Conservation (phyloP, 2,888 invertebrate species). For the Petrolisthes cinctipes region DNA sequence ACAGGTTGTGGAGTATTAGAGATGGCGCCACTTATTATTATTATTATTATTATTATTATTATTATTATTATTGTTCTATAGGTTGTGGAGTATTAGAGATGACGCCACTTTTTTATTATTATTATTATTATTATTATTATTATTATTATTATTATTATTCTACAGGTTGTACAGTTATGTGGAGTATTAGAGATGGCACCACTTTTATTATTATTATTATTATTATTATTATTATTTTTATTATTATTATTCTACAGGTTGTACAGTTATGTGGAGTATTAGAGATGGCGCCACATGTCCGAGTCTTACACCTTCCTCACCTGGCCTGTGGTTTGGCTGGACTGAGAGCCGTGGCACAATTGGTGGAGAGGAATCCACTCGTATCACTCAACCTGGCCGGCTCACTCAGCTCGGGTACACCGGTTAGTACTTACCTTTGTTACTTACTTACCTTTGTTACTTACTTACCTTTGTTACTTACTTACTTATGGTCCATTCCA, state of each 20-base stretch:
- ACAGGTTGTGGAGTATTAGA: too few species aligned
- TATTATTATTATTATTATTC: not conserved
- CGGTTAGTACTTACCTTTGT: constrained; percentile 53
- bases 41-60: too few species aligned
- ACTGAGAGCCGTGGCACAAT: constrained; percentile 50
- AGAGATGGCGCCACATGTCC: constrained; percentile 72
- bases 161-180: constrained; percentile 73
- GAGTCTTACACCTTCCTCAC: constrained; percentile 74
- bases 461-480: too few species aligned
- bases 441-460: too few species aligned
- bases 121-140: too few species aligned
- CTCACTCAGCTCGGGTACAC: constrained; percentile 63
- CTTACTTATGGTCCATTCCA: too few species aligned
- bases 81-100: too few species aligned
- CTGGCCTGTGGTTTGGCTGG: constrained; percentile 68
- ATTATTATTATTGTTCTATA: too few species aligned
- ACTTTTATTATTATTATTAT: too few species aligned
- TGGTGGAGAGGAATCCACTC: constrained; percentile 55
- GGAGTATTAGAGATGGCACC: constrained; percentile 72
- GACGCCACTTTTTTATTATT: too few species aligned
- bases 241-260: constrained; percentile 69
- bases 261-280: constrained; percentile 73
- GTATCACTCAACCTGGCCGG: constrained; percentile 64
- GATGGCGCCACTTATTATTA: too few species aligned
- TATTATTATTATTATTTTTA: not conserved